Evolutionary conservation across 2,888 invertebrate species (phyloP), one percentile per base, ranked within the genome.

Genomic region (Dasysyrphus albostriatus): DNA sequence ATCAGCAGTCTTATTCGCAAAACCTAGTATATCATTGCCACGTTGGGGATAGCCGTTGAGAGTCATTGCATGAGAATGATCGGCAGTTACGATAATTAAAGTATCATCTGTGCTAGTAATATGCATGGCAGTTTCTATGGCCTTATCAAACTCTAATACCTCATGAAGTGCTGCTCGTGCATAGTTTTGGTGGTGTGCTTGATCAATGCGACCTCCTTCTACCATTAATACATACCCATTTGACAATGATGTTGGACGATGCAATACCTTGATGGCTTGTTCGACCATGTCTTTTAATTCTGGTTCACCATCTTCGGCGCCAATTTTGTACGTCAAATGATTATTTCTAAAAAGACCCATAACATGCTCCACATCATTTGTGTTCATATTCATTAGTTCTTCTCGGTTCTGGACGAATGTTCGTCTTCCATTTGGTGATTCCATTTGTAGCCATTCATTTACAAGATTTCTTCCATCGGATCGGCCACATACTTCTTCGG

Each of bases 11-110:
- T 93, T 91, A 78, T 93, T 93, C 0, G 92, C 94, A 34, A 94
- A 92, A 1, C 94, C 94, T 32, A 92, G 82, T 79, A 95, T 95
- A 83, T 94, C 94, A 65, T 93, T 93, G 5, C 95, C 95, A 56
- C 95, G 93, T n/a, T 89, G 88, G 0, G 95, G 92, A 89, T 95
- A 95, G 1, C 95, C 95, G 88, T 95, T 95, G 24, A 95, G 93
- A 6, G 95, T 94, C 65, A 95, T 93, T 0, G 94, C 91, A 90
- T 95, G 95, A 3, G 95, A 94, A 89, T 95, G 95, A 91, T 95
- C 95, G 0, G 95, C 95, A 0, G 95, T 95, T 1, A 95, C 95
- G 42, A 96, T 91, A 8, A 96, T 93, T 37, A 96, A 91, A 0
- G 96, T 96, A 82, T 96, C 95, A 0, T 94, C 91, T 1, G 88